Conservation (phyloP, 2,888 invertebrate species). For the Minunthozetes semirufus region DNA sequence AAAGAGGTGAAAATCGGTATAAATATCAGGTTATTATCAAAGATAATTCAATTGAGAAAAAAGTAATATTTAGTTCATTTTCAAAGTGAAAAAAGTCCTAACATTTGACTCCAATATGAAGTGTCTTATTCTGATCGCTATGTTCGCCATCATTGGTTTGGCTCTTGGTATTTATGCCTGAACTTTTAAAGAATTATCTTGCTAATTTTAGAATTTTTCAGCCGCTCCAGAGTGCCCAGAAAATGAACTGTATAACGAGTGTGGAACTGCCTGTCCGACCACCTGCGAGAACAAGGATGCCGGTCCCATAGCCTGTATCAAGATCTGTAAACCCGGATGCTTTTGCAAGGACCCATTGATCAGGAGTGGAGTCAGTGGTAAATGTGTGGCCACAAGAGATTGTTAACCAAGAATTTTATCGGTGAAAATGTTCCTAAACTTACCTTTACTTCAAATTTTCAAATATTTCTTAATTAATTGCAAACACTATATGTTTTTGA, state of each 20-base stretch:
- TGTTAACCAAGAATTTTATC: not conserved
- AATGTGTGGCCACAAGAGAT: slow-evolving; percentile 4
- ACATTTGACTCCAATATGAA: too few species aligned
- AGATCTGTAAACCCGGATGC: slow-evolving; percentile 7
- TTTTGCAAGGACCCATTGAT: not conserved
- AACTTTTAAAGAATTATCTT: too few species aligned
- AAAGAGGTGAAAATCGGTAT: not conserved
- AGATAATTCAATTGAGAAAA: not conserved
- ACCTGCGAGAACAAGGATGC: not conserved
- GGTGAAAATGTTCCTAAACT: too few species aligned
- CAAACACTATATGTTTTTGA: too few species aligned
- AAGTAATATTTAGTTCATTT: too few species aligned
- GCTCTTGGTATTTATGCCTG: too few species aligned
- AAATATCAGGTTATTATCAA: not conserved
- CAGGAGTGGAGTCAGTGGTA: not conserved
- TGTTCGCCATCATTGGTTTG: too few species aligned
- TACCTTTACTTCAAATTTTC: too few species aligned
- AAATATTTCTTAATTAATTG: too few species aligned
- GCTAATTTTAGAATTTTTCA: not conserved
- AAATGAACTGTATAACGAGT: not conserved
- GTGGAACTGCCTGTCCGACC: slow-evolving; percentile 19
- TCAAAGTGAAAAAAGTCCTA: too few species aligned
- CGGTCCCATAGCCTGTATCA: not conserved
- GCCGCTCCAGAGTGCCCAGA: not conserved
- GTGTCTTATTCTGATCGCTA: too few species aligned